Evolutionary conservation across 92 coral and sea anemone genomes (phyloP).

Genomic region (Parazoanthus swiftii): DNA sequence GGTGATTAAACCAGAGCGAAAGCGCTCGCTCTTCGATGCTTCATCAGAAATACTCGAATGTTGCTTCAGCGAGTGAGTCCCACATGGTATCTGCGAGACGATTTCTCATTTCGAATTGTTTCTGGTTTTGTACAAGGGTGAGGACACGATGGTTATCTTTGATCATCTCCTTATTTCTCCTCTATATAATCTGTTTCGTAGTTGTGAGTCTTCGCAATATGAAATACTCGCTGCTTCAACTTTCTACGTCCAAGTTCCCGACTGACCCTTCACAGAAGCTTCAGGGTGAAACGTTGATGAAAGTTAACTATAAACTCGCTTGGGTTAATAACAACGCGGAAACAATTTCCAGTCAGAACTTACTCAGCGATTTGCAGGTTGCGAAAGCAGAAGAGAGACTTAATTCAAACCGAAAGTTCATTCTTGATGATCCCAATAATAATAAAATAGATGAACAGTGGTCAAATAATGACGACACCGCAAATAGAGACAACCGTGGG

Average conservation of each 20-base stretch:
- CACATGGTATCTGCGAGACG: constrained; percentile 42
- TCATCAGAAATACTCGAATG: constrained; percentile 22
- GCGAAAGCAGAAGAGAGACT: constrained; percentile 23
- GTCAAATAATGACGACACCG: constrained; percentile 12
- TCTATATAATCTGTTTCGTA: constrained; percentile 24
- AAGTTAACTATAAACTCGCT: constrained; percentile 31
- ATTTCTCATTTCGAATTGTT: constrained; percentile 41
- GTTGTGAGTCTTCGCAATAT: constrained; percentile 28
- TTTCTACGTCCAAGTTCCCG: constrained; percentile 29
- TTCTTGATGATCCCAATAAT: constrained; percentile 22
- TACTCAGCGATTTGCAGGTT: constrained; percentile 15
- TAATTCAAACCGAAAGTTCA: constrained; percentile 8
- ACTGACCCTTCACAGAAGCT: constrained; percentile 28
- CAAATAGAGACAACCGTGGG: constrained; percentile 29
- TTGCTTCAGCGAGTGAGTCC: constrained; percentile 18
- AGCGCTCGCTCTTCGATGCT: constrained; percentile 2
- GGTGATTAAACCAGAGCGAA: constrained; percentile 7
- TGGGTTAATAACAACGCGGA: constrained; percentile 22
- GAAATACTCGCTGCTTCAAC: constrained; percentile 28
- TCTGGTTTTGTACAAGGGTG: constrained; percentile 37
- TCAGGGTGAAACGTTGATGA: constrained; percentile 34
- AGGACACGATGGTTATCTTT: constrained; percentile 42
- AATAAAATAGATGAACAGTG: constrained; percentile 25
- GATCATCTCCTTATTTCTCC: constrained; percentile 16
- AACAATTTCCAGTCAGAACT: constrained; percentile 21